A percentile compares a stretch with the other conserved stretches of the same genome.
Evolutionary conservation across 2,888 invertebrate genomes (phyloP).

Genomic region (Polietes domitor): DNA sequence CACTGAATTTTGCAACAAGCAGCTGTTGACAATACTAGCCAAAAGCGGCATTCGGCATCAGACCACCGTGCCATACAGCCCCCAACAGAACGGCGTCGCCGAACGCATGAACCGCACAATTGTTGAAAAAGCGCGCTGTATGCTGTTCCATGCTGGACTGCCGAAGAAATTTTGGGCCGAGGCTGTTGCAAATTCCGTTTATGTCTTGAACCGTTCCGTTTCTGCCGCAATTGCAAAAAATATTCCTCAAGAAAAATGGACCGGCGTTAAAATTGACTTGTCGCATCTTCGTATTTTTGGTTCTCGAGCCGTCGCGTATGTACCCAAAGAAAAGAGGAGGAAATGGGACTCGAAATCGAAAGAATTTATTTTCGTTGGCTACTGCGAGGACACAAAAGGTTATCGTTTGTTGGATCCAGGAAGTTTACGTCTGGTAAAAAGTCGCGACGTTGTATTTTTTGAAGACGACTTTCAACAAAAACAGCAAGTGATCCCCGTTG

Average conservation of each 20-base stretch:
- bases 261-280: background rate
- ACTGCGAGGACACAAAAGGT: background rate
- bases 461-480: too few species aligned
- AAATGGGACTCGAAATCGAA: background rate
- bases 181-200: too few species aligned
- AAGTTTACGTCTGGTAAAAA: background rate
- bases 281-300: background rate
- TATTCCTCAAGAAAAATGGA: background rate
- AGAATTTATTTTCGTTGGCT: background rate
- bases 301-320: background rate
- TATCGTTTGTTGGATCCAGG: background rate
- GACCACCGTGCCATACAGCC: background rate
- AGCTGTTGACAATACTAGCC: background rate
- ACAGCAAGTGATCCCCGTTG: too few species aligned
- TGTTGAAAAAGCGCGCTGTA: background rate
- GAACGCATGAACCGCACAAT: background rate
- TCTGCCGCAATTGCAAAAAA: background rate
- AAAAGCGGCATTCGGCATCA: background rate
- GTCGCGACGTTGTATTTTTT: background rate
- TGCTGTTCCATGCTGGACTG: too few species aligned
- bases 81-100: constrained; percentile 1
- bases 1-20: background rate
- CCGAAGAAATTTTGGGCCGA: background rate
- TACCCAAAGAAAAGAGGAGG: background rate
- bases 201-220: background rate